Base-by-base conservation (phyloP, 2,888 invertebrate genomes). In the Sarcophaga carnaria region DNA sequence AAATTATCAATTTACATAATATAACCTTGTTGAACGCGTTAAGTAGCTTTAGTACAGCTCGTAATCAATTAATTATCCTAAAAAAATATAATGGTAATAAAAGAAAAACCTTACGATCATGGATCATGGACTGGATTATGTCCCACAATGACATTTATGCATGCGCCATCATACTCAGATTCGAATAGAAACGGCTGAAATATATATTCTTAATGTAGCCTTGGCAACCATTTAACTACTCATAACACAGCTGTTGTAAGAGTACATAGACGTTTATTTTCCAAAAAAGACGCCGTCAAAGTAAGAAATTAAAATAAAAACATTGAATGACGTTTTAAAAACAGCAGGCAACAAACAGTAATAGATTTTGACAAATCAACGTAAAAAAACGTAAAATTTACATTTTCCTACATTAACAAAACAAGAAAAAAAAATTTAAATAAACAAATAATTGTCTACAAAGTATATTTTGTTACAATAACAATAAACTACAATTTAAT, bases 401-500 rank as follows among this genome's bases (percentile, higher is more conserved):
- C 37, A 22, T 37, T 49, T 20, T 37, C 0, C 37, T 37, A 10
- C 37, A 37, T 37, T 37, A 37, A 37, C 22, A 20, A 10, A 10
- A 22, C 12, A 10, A 27, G 37, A 66, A 83, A 62, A 78, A 49
- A 0, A 14, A 17, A 14, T 12, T 54, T 4, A 54, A 67, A 78
- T 66, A 77, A 82, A 77, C 72, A 78, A 67, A 78, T 20, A 62
- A 60, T 70, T 67, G 6, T 17, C 60, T 47, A 27, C 5, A 75
- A 17, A 22, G 63, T 20, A 64, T 27, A 64, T 27, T 37, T 54
- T 59, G 20, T 59, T 59, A 37, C 67, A 70, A 27, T 20, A 64
- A 12, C 11, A 67, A 66, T 47, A 78, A 70, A 45, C 54, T 25
- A 45, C 60, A 59, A 54, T 67, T 74, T 22, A 85, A 86, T 75